Conservation (phyloP, 2,113 vertebrate species). For the Phrynosoma platyrhinos region DNA sequence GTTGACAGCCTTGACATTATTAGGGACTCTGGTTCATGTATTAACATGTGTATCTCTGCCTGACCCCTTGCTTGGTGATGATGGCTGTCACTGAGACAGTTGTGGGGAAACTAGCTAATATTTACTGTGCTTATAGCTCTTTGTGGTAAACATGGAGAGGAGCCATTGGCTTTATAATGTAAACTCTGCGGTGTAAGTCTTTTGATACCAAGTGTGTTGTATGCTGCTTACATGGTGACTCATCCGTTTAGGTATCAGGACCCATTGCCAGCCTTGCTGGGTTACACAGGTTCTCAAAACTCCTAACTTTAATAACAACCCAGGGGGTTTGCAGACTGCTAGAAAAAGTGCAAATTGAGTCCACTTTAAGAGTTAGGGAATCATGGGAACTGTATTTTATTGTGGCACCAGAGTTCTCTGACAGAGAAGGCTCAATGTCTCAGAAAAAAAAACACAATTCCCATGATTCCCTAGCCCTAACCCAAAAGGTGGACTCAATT, state of each 20-base stretch:
- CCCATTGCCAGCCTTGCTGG: neutral
- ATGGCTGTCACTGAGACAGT: neutral
- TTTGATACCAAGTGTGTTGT: neutral
- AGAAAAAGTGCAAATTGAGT: no score
- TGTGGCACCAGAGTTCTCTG: no score
- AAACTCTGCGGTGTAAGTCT: neutral
- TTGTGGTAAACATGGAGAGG: neutral
- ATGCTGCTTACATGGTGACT: neutral
- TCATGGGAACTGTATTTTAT: no score
- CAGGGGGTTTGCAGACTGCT: no score
- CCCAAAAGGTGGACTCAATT: no score
- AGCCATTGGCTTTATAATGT: neutral
- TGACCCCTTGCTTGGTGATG: neutral
- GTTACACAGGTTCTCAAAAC: no score
- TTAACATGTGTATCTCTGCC: neutral
- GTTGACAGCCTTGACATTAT: neutral
- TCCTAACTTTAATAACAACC: neutral
- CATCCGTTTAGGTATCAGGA: neutral
- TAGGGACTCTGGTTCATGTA: neutral
- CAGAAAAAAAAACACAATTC: no score
- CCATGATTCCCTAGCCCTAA: no score
- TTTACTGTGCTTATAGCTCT: neutral
- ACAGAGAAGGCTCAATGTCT: no score
- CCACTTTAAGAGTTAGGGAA: no score
- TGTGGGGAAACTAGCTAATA: neutral